Conservation (phyloP, 2,113 vertebrate species). For the Elephantulus edwardii region DNA sequence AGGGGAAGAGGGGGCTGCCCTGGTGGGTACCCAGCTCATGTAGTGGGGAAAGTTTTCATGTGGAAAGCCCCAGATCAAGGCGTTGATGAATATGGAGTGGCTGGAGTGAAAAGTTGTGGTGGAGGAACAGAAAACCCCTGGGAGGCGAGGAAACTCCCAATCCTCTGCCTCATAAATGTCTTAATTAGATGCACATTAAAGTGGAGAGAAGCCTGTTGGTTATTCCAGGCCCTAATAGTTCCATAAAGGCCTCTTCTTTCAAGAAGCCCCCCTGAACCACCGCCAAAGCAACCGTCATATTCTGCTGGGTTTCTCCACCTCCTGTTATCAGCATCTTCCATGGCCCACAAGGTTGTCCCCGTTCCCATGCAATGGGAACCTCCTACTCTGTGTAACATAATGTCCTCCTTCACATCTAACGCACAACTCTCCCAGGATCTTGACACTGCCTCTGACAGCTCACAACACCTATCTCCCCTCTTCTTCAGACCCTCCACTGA, state of each 20-base stretch:
- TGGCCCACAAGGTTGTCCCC: neutral
- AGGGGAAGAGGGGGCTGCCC: neutral
- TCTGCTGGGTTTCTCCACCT: neutral
- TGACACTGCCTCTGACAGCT: neutral
- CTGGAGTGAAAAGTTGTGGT: too few species aligned
- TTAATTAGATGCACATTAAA: neutral
- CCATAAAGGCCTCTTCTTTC: neutral
- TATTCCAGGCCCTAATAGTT: neutral
- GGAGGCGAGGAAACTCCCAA: neutral
- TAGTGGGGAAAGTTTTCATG: neutral
- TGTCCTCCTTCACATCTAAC: neutral
- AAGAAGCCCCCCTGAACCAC: neutral
- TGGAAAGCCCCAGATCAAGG: neutral
- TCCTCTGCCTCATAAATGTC: neutral
- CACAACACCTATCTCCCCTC: neutral
- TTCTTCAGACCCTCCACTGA: neutral
- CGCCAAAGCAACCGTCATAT: neutral
- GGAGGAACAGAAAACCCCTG: neutral
- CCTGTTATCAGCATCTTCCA: neutral
- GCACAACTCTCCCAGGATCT: neutral
- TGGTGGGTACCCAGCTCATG: neutral
- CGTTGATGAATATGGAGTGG: neutral
- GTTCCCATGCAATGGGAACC: neutral
- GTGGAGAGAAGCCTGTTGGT: neutral
- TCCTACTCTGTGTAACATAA: accelerated